Percentiles rank a stretch among this genome's conserved stretches.
phyloP scores from a whole-genome alignment of 2,888 invertebrate species.

The Limulus polyphemus region DNA sequence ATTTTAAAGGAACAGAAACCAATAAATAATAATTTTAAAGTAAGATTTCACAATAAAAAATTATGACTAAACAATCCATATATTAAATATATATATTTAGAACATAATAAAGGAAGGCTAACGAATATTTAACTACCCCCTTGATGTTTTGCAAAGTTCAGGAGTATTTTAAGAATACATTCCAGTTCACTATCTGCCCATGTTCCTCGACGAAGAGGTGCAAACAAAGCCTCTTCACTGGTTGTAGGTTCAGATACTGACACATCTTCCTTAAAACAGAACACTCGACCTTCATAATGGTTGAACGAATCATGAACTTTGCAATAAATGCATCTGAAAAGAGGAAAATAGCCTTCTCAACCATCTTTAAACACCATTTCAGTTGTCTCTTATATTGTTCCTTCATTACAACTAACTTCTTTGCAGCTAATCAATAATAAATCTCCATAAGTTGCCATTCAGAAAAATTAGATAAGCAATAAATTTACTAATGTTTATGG shows the following conservation, averaged over 20 bases:
- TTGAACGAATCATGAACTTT: constrained; percentile 34
- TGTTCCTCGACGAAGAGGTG: constrained; percentile 43
- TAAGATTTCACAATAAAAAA: no score
- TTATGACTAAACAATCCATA: no score
- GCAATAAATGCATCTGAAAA: constrained; percentile 36
- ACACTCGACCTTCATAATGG: constrained; percentile 35
- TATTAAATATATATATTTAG: no score
- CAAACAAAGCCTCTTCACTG: constrained; percentile 26
- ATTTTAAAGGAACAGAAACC: no score
- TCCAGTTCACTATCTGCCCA: constrained; percentile 52
- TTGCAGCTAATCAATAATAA: no score
- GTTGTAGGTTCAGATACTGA: constrained; percentile 7
- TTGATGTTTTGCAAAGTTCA: constrained; percentile 1
- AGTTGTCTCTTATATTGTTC: background rate
- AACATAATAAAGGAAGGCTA: no score
- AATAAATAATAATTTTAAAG: no score
- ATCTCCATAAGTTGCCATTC: no score
- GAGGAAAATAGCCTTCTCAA: background rate
- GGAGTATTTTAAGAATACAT: constrained; percentile 43
- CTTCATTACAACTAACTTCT: constrained; percentile 3
- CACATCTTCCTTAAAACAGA: constrained; percentile 31
- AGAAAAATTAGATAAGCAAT: no score
- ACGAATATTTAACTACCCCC: no score
- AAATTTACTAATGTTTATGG: no score
- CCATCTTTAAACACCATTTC: no score